phyloP scores from a whole-genome alignment of 1,140 invertebrate species.

The Conopomorpha cramerella region DNA sequence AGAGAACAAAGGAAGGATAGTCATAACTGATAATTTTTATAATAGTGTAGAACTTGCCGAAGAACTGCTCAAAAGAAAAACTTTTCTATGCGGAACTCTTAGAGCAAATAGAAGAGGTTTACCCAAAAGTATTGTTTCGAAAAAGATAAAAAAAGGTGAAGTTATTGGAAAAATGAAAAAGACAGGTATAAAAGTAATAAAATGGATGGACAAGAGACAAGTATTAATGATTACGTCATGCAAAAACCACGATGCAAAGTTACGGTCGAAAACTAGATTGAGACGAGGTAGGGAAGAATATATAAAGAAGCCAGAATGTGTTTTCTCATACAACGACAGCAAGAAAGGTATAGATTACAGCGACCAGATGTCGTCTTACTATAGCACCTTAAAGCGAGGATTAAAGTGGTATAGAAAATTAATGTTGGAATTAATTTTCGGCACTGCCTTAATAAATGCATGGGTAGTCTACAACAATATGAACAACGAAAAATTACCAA shows the following conservation, averaged over 20 bases:
- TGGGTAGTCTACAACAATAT: slow-evolving; percentile 10
- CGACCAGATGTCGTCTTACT: slow-evolving; percentile 25
- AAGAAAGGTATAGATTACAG: slow-evolving; percentile 11
- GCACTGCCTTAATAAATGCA: slow-evolving; percentile 19
- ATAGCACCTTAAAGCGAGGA: slow-evolving; percentile 18
- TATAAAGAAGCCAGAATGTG: slow-evolving; percentile 6
- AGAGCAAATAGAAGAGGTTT: slow-evolving; percentile 14
- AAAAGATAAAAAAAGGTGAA: slow-evolving; percentile 19
- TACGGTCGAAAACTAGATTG: slow-evolving; percentile 2
- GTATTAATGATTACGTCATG: slow-evolving; percentile 18
- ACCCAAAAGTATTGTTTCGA: slow-evolving; percentile 13
- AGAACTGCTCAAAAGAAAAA: slow-evolving; percentile 24
- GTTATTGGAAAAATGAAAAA: slow-evolving; percentile 15
- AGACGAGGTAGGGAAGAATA: slow-evolving; percentile 1
- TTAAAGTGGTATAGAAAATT: slow-evolving; percentile 33
- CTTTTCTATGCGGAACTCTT: slow-evolving; percentile 27
- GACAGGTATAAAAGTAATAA: slow-evolving; percentile 18
- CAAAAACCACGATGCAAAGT: slow-evolving; percentile 2
- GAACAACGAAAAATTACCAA: background rate
- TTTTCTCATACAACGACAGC: slow-evolving; percentile 7
- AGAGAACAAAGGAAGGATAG: slow-evolving; percentile 18
- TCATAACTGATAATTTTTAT: slow-evolving; percentile 43
- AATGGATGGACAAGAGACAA: slow-evolving; percentile 22
- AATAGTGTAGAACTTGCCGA: slow-evolving; percentile 25
- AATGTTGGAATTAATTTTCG: slow-evolving; percentile 20